A percentile compares a stretch with the other conserved stretches of the same genome.
These are phyloP conservation scores for Atopsyche davidsoni DNA, from an alignment of 1,140 invertebrate species.

Conservation along the genomic window DNA sequence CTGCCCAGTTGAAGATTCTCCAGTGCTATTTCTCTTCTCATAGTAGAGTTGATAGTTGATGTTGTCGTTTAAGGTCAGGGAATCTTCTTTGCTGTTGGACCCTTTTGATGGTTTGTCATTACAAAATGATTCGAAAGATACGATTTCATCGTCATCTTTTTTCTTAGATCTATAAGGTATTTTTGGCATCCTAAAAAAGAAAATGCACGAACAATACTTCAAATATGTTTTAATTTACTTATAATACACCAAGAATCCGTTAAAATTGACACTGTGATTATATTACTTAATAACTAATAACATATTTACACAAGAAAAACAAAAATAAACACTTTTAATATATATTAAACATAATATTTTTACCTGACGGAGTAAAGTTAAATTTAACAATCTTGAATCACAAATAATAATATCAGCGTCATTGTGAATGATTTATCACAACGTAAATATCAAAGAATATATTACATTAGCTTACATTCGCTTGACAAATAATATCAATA, in stretches of 20 bases:
- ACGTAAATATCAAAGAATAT: too few relatives aligned
- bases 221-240: too few relatives aligned
- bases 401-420: too few relatives aligned
- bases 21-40: constrained; percentile 38
- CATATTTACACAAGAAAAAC: too few relatives aligned
- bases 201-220: constrained; percentile 4
- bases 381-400: too few relatives aligned
- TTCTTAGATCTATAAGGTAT: constrained; percentile 44
- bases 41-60: constrained; percentile 47
- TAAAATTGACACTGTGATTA: too few relatives aligned
- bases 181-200: constrained; percentile 40
- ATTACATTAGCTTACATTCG: too few relatives aligned
- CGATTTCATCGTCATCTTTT: constrained; percentile 46
- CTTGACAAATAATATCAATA: too few relatives aligned
- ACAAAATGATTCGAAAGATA: constrained; percentile 53
- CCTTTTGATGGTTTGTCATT: constrained; percentile 43
- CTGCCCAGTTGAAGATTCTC: constrained; percentile 39
- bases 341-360: background rate
- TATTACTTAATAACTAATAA: too few relatives aligned
- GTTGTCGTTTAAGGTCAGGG: constrained; percentile 46
- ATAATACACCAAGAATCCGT: too few relatives aligned
- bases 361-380: too few relatives aligned
- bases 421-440: too few relatives aligned
- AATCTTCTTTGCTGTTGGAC: constrained; percentile 42
- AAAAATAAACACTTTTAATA: background rate